phyloP scores from a whole-genome alignment of 2,797 vertebrate species.

The Phoeniculus purpureus region DNA sequence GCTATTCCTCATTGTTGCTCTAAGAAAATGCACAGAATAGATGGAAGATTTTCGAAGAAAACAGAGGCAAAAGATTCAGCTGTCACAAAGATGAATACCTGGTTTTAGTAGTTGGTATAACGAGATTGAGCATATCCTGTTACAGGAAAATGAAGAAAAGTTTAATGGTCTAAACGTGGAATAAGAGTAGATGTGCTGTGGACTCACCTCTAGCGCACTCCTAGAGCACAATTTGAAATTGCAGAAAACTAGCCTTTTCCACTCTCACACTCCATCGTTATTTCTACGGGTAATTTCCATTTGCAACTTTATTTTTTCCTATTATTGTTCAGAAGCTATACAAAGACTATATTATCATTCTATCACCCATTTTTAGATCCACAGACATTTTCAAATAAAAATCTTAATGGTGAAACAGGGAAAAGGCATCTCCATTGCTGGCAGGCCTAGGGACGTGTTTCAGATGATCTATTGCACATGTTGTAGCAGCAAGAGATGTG shows the following conservation, averaged over 20 bases:
- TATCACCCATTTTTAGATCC: background rate
- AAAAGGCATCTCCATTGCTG: background rate
- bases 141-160: background rate
- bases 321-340: background rate
- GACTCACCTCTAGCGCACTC: background rate
- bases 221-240: background rate
- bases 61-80: background rate
- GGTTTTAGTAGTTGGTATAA: background rate
- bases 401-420: background rate
- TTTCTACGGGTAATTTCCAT: background rate
- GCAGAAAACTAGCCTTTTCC: background rate
- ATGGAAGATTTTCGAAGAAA: background rate
- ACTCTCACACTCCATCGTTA: background rate
- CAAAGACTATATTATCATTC: background rate
- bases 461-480: background rate
- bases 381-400: background rate
- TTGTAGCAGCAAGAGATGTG: background rate
- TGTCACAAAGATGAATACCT: background rate
- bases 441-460: background rate
- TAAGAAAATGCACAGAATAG: background rate
- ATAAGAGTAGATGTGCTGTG: background rate
- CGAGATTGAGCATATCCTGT: background rate
- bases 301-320: background rate
- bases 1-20: background rate
- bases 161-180: background rate